Base-by-base conservation (phyloP, 2,888 invertebrate genomes). In the Copidosoma aretas region DNA sequence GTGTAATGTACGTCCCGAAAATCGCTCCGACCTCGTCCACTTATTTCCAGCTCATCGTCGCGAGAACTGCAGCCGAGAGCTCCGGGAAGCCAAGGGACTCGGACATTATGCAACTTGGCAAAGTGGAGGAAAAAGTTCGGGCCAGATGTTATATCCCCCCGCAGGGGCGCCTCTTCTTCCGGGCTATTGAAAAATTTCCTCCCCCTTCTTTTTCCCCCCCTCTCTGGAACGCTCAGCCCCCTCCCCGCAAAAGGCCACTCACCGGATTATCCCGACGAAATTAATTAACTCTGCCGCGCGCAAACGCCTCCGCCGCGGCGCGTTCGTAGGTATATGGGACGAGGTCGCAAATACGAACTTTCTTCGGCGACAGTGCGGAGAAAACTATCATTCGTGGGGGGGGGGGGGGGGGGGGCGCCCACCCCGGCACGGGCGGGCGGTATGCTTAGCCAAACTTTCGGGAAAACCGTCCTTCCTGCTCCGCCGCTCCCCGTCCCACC, bases 381-480 rank as follows among this genome's bases (percentile, higher is more conserved):
- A 17, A 49, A 60, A 60, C 32, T 32, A n/a, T n/a, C n/a, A n/a
- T n/a, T n/a, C n/a, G n/a, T n/a, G 49, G 65, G 60, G 67, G 22
- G 49, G 46, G 41, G 51, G 67, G 70, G 60, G 69, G 68, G 67
- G 66, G 68, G 69, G 60, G 56, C 67, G 63, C 66, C n/a, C n/a
- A n/a, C n/a, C n/a, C n/a, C n/a, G n/a, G n/a, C n/a, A n/a, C n/a
- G n/a, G n/a, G n/a, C n/a, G n/a, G n/a, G n/a, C n/a, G n/a, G n/a
- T n/a, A 74, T 74, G 65, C 71, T 71, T 70, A 67, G 68, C 64
- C 71, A 70, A 76, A 77, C 69, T 77, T 77, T 75, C 71, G 64
- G 68, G 65, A 32, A 32, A 43, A 58, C 56, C 56, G 66, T 66
- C 60, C 66, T 60, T 60, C 56, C 60, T 56, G 54, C 60, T 59